Evolutionary conservation across 1,140 invertebrate species (phyloP).

Genomic region (Trichogramma pretiosum): DNA sequence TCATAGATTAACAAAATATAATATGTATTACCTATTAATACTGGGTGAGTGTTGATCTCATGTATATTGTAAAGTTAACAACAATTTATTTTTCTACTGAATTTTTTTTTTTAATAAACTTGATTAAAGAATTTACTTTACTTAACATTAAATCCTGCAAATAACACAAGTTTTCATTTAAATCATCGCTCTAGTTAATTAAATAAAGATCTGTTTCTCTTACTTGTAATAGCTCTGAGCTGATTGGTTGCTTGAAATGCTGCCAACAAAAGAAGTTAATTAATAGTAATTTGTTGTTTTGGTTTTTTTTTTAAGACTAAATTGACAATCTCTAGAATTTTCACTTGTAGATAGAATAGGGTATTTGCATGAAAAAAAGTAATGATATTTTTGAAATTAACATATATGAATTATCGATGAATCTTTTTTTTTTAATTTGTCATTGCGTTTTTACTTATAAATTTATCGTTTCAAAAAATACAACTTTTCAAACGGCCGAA

Average conservation of each 20-base stretch:
- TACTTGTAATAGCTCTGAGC: constrained; percentile 26
- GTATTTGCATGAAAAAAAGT: constrained; percentile 1
- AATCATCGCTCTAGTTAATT: constrained; percentile 2
- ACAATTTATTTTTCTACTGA: constrained; percentile 20
- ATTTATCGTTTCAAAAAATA: no score
- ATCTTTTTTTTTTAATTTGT: no score
- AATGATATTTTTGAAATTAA: no score
- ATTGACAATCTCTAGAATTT: constrained; percentile 21
- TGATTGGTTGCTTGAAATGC: constrained; percentile 32
- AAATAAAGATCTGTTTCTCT: background rate
- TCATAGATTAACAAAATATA: no score
- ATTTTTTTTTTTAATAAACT: constrained; percentile 37
- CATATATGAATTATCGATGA: no score
- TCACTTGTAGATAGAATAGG: constrained; percentile 14
- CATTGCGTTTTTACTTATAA: no score
- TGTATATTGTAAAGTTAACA: no score
- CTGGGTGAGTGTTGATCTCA: no score
- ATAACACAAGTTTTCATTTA: constrained; percentile 8
- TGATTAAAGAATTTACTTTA: constrained; percentile 26
- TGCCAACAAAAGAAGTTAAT: constrained; percentile 34
- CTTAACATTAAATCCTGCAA: constrained; percentile 34
- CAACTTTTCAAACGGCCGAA: no score
- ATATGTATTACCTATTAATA: no score
- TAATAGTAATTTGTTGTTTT: constrained; percentile 32
- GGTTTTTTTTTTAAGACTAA: constrained; percentile 21